A percentile compares a stretch with the other conserved stretches of the same genome.
Conservation (phyloP, 2,888 invertebrate genomes). For the Hylaea fasciaria region DNA sequence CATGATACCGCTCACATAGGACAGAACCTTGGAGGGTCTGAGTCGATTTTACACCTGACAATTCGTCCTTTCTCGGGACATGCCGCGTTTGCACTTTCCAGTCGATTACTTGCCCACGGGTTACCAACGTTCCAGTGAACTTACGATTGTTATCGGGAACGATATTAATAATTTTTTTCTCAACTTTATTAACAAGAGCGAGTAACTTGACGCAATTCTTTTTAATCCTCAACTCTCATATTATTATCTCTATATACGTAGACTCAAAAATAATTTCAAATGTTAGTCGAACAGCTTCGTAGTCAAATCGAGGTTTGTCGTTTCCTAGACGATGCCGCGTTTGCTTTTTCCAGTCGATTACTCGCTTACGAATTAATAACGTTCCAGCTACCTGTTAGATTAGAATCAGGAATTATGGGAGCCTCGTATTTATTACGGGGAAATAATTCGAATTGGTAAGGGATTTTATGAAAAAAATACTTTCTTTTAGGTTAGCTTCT, state of each 20-base stretch:
- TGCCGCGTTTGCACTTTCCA: constrained; percentile 34
- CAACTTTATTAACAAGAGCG: too few relatives aligned
- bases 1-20: too few relatives aligned
- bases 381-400: constrained; percentile 22
- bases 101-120: constrained; percentile 28
- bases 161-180: too few relatives aligned
- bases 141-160: constrained; percentile 20
- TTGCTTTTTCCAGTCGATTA: constrained; percentile 35
- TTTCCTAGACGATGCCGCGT: constrained; percentile 12
- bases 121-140: constrained; percentile 27
- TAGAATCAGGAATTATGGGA: constrained; percentile 15
- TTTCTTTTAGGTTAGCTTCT: too few relatives aligned
- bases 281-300: too few relatives aligned
- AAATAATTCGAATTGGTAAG: background rate
- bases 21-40: background rate
- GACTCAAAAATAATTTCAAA: too few relatives aligned
- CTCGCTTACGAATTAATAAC: constrained; percentile 23
- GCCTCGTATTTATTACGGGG: background rate
- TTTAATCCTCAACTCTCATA: too few relatives aligned
- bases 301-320: constrained; percentile 5
- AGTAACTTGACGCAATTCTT: too few relatives aligned
- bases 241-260: too few relatives aligned
- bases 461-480: too few relatives aligned
- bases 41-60: background rate
- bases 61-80: background rate